Percentiles rank a stretch among this genome's conserved stretches.
Evolutionary conservation across 2,113 vertebrate genomes (phyloP).

Genomic region (Anarhynchus alexandrinus): DNA sequence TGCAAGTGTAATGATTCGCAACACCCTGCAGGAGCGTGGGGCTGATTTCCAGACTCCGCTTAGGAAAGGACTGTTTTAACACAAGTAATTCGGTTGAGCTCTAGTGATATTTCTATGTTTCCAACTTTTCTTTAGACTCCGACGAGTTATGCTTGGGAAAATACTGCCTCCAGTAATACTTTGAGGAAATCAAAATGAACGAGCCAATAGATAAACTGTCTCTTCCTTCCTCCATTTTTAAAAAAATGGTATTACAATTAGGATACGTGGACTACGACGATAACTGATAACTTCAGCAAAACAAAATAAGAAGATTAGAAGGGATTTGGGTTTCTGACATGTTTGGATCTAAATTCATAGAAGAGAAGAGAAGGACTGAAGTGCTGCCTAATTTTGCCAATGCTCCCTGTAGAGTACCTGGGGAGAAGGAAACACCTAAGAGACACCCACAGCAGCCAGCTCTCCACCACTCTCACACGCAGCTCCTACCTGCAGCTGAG

Average conservation of each 20-base stretch:
- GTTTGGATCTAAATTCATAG: neutral
- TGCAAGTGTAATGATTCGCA: neutral
- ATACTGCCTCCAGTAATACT: neutral
- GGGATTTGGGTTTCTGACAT: neutral
- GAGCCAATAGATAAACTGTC: neutral
- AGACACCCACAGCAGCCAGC: neutral
- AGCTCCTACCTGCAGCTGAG: neutral
- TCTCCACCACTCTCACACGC: neutral
- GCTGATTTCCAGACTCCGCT: neutral
- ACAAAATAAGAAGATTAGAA: neutral
- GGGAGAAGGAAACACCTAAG: neutral
- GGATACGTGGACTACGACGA: fast-evolving
- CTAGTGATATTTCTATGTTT: neutral
- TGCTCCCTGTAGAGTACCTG: neutral
- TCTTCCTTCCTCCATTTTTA: neutral
- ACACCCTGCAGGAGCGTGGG: neutral
- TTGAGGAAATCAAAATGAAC: neutral
- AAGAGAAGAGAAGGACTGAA: neutral
- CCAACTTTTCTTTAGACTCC: neutral
- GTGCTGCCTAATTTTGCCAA: neutral
- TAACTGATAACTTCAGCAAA: neutral
- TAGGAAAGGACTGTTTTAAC: neutral
- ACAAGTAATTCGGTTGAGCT: neutral
- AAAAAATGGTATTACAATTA: neutral
- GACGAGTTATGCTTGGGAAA: neutral